Percentiles rank a stretch among this genome's conserved stretches.
Evolutionary conservation across 2,113 vertebrate genomes (phyloP).

Genomic region (Pungitius pungitius): DNA sequence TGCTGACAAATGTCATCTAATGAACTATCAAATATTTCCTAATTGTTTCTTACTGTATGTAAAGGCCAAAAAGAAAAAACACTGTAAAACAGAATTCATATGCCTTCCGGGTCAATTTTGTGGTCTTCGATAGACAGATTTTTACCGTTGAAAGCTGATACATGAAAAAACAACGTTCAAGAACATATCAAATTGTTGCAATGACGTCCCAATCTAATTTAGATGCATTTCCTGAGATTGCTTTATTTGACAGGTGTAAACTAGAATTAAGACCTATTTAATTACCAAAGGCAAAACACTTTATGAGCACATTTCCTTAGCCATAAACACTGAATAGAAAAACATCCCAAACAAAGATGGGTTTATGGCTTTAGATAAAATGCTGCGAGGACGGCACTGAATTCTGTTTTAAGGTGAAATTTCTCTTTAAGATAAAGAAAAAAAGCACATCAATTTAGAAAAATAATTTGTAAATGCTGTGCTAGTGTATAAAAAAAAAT

Average conservation of each 20-base stretch:
- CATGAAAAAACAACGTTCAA: not conserved
- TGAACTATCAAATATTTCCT: constrained; percentile 17
- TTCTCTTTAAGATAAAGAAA: constrained; percentile 14
- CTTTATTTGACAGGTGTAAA: too few species aligned
- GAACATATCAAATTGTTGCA: not conserved
- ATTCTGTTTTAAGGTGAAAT: constrained; percentile 55
- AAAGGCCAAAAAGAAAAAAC: constrained; percentile 29
- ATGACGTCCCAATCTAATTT: constrained; percentile 29
- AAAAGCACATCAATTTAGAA: constrained; percentile 66
- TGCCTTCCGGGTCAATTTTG: constrained; percentile 20
- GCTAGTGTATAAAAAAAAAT: constrained; percentile 80
- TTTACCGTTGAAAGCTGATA: constrained; percentile 2
- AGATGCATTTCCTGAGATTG: constrained; percentile 66
- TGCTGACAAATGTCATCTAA: constrained; percentile 36
- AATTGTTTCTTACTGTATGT: constrained; percentile 27
- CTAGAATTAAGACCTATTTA: constrained; percentile 25
- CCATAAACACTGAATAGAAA: not conserved
- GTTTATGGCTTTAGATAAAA: constrained; percentile 34
- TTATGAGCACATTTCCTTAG: not conserved
- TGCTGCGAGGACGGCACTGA: constrained; percentile 36
- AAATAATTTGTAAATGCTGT: constrained; percentile 77
- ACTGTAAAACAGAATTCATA: constrained; percentile 63
- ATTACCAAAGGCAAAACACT: constrained; percentile 32
- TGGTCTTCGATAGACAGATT: constrained; percentile 21
- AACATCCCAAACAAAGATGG: constrained; percentile 20